A percentile compares a stretch with the other conserved stretches of the same genome.
Evolutionary conservation across 1,140 invertebrate genomes (phyloP).

Genomic region (Trinorchestia longiramus): DNA sequence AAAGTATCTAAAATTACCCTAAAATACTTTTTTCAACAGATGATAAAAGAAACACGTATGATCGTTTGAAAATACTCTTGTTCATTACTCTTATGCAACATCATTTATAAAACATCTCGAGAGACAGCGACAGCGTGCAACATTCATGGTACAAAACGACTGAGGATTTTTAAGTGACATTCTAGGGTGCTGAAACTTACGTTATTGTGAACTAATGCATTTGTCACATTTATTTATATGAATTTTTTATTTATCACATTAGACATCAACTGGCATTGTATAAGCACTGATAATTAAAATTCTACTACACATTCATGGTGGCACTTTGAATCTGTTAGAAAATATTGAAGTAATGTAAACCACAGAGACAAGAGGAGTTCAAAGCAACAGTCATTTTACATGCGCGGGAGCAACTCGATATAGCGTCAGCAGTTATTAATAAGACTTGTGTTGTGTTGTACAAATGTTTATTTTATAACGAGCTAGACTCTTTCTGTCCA

Average conservation of each 20-base stretch:
- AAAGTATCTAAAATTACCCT: no score
- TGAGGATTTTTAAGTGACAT: constrained; percentile 19
- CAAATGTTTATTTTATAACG: no score
- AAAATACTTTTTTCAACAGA: no score
- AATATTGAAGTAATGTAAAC: no score
- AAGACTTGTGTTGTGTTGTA: no score
- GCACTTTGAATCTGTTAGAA: not conserved
- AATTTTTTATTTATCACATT: not conserved
- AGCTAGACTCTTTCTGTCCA: no score
- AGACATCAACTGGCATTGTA: not conserved
- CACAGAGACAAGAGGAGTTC: no score
- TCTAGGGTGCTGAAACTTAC: constrained; percentile 1
- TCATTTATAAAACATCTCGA: constrained; percentile 32
- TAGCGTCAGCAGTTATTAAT: no score
- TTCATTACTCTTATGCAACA: constrained; percentile 52
- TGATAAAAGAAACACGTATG: constrained; percentile 4
- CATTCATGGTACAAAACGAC: constrained; percentile 42
- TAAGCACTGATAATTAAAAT: not conserved
- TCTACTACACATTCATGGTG: not conserved
- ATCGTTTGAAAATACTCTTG: constrained; percentile 52
- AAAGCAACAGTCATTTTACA: no score
- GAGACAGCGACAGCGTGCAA: constrained; percentile 42
- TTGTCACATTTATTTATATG: not conserved
- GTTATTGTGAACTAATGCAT: not conserved
- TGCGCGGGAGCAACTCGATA: no score